phyloP scores from a whole-genome alignment of 2,113 vertebrate species.

The Micromys minutus region DNA sequence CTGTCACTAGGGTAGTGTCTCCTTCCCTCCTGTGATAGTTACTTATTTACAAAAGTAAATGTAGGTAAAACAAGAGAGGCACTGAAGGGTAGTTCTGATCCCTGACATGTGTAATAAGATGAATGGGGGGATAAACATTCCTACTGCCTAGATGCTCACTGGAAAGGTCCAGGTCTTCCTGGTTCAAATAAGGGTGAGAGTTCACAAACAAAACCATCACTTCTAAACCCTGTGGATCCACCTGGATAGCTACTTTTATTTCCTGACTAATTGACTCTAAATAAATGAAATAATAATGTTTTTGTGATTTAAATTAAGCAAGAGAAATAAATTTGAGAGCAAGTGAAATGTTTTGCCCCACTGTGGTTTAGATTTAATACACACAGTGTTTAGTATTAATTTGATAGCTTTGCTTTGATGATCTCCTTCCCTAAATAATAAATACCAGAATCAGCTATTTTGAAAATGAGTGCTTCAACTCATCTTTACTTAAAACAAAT shows the following conservation, averaged over 20 bases:
- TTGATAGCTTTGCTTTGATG: not conserved
- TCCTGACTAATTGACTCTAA: constrained; percentile 29
- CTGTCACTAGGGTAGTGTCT: not conserved
- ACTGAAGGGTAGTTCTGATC: not conserved
- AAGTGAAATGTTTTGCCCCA: not conserved
- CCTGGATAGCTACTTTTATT: constrained; percentile 21
- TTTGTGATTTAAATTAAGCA: constrained; percentile 15
- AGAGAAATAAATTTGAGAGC: constrained; percentile 44
- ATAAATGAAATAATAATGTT: constrained; percentile 19
- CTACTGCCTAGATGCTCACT: not conserved
- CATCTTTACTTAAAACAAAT: constrained; percentile 12
- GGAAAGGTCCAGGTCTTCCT: not conserved
- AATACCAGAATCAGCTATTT: not conserved
- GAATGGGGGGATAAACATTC: not conserved
- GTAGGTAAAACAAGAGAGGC: not conserved
- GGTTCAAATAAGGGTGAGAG: not conserved
- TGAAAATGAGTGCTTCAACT: not conserved
- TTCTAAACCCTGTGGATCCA: not conserved
- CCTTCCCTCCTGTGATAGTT: not conserved
- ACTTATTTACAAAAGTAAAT: not conserved
- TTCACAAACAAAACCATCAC: constrained; percentile 23
- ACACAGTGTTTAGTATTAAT: not conserved
- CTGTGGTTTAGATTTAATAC: constrained; percentile 9
- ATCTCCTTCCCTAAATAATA: not conserved
- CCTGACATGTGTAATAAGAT: not conserved